Evolutionary conservation across 2,113 vertebrate species (phyloP).

Genomic region (Crotalus viridis): DNA sequence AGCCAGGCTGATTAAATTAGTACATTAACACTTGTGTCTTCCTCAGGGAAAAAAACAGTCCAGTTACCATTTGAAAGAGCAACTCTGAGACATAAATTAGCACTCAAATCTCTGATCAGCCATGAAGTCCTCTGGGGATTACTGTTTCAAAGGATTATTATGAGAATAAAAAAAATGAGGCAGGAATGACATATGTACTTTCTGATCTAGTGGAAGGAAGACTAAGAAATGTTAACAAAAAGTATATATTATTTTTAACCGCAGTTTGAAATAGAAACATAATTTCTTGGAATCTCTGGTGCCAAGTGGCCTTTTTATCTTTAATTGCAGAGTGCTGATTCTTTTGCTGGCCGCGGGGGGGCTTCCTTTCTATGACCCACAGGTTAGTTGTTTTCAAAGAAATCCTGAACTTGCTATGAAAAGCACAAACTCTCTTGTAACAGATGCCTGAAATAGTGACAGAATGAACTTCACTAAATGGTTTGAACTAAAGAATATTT

Average conservation of each 20-base stretch:
- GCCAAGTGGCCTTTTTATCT: neutral
- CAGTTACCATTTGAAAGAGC: neutral
- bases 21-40: neutral
- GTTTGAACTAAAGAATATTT: neutral
- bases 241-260: neutral
- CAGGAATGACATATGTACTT: neutral
- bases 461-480: neutral
- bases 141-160: neutral
- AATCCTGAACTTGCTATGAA: neutral
- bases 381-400: slow-evolving; percentile 69
- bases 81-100: neutral
- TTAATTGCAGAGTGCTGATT: slow-evolving; percentile 72
- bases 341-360: slow-evolving; percentile 79
- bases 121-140: too few species aligned
- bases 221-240: neutral
- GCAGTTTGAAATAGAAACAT: neutral
- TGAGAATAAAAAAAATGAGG: neutral
- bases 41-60: neutral
- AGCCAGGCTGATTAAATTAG: neutral
- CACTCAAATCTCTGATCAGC: neutral
- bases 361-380: slow-evolving; percentile 80
- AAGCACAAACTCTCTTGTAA: neutral
- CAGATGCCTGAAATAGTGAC: neutral
- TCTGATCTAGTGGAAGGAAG: neutral
- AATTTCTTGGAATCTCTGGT: neutral